phyloP scores from a whole-genome alignment of 2,113 vertebrate species.

The Brachyistius frenatus region DNA sequence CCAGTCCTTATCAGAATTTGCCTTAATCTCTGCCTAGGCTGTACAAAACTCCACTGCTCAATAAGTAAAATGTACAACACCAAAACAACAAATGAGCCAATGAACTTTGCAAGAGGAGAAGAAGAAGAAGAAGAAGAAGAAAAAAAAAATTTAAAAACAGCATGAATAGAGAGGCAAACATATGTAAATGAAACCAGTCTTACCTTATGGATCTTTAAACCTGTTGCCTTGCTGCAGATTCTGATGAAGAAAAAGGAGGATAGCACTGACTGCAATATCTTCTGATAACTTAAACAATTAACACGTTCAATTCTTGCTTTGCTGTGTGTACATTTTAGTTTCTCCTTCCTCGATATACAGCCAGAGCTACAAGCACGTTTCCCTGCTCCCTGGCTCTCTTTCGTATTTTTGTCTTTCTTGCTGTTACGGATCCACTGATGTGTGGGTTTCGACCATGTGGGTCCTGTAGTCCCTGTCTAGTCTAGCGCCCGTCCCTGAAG shows the following conservation, averaged over 20 bases:
- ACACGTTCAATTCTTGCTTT: slow-evolving; percentile 30
- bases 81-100: slow-evolving; percentile 86
- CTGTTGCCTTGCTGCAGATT: slow-evolving; percentile 32
- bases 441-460: slow-evolving; percentile 73
- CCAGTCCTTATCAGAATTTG: slow-evolving; percentile 99
- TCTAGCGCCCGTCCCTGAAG: slow-evolving; percentile 68
- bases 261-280: slow-evolving; percentile 10
- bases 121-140: slow-evolving; percentile 3
- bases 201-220: slow-evolving; percentile 61
- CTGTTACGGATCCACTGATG: slow-evolving; percentile 56
- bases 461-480: slow-evolving; percentile 71
- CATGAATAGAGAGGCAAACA: background rate
- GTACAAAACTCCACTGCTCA: slow-evolving; percentile 91
- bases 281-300: slow-evolving; percentile 12
- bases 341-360: slow-evolving; percentile 45
- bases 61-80: slow-evolving; percentile 90
- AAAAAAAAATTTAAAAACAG: too few species aligned
- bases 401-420: slow-evolving; percentile 60
- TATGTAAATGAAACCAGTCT: slow-evolving; percentile 47
- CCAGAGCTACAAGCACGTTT: slow-evolving; percentile 56
- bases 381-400: slow-evolving; percentile 38
- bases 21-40: slow-evolving; percentile 99
- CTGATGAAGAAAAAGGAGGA: slow-evolving; percentile 16
- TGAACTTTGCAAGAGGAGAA: slow-evolving; percentile 39
- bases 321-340: slow-evolving; percentile 25